Evolutionary conservation across 1,140 invertebrate species (phyloP).

Genomic region (Magallana angulata): DNA sequence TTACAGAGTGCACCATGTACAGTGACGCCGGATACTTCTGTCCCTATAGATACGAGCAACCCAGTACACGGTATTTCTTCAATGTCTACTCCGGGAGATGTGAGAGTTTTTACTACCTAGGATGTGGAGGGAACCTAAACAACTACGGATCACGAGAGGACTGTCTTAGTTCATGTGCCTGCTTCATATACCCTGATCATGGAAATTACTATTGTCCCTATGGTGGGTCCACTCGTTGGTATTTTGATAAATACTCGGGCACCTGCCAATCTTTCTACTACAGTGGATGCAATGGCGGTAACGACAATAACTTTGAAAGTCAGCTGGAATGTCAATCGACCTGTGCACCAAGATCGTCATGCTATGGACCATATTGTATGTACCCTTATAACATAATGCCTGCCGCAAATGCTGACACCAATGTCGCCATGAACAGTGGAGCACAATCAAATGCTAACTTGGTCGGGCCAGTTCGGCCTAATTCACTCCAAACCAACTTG

Average conservation of each 20-base stretch:
- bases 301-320: slow-evolving; percentile 1
- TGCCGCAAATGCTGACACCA: neutral
- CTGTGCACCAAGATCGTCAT: neutral
- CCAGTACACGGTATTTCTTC: neutral
- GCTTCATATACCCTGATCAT: neutral
- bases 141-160: neutral
- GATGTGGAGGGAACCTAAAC: neutral
- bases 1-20: slow-evolving; percentile 2
- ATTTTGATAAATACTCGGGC: neutral
- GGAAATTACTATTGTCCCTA: neutral
- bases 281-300: slow-evolving; percentile 4
- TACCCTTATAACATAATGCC: neutral
- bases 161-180: neutral
- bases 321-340: neutral
- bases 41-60: neutral
- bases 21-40: neutral
- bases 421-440: neutral
- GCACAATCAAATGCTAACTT: neutral
- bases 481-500: too few relatives aligned
- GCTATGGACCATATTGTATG: neutral
- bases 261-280: neutral
- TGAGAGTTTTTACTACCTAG: neutral
- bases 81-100: neutral
- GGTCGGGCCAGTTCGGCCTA: too few relatives aligned
- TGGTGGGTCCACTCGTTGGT: neutral